Evolutionary conservation across 1,140 invertebrate species (phyloP).

Genomic region (Cecropterus lyciades): DNA sequence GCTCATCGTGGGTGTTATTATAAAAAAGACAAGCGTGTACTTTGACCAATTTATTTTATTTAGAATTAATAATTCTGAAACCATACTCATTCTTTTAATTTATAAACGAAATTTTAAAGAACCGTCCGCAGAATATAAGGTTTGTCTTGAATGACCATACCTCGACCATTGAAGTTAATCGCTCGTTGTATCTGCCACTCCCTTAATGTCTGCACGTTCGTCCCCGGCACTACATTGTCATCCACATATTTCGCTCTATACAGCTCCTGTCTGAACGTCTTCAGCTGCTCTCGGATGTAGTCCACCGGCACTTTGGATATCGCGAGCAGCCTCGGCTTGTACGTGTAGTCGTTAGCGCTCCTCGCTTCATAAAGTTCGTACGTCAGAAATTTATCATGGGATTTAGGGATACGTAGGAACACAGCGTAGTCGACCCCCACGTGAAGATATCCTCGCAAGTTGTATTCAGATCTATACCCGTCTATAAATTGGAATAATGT

Average conservation of each 20-base stretch:
- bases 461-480: constrained; percentile 62
- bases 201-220: constrained; percentile 60
- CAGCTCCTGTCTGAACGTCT: constrained; percentile 58
- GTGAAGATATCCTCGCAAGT: constrained; percentile 63
- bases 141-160: constrained; percentile 39
- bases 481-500: constrained; percentile 69
- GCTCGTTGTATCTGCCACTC: constrained; percentile 73
- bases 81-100: too few relatives aligned
- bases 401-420: constrained; percentile 56
- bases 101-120: neutral
- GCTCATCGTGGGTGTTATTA: too few relatives aligned
- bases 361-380: constrained; percentile 71
- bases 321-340: constrained; percentile 60
- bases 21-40: too few relatives aligned
- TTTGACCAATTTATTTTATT: too few relatives aligned
- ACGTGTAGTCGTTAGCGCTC: constrained; percentile 47
- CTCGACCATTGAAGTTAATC: constrained; percentile 38
- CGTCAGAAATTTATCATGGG: constrained; percentile 63
- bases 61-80: too few relatives aligned
- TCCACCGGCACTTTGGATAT: constrained; percentile 67
- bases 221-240: constrained; percentile 62
- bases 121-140: constrained; percentile 45
- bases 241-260: constrained; percentile 66
- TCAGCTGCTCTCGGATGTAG: constrained; percentile 67
- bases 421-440: constrained; percentile 68